These are phyloP conservation scores for Ardeotis arabs DNA, from an alignment of 2,113 vertebrate species.

Conservation along the genomic window DNA sequence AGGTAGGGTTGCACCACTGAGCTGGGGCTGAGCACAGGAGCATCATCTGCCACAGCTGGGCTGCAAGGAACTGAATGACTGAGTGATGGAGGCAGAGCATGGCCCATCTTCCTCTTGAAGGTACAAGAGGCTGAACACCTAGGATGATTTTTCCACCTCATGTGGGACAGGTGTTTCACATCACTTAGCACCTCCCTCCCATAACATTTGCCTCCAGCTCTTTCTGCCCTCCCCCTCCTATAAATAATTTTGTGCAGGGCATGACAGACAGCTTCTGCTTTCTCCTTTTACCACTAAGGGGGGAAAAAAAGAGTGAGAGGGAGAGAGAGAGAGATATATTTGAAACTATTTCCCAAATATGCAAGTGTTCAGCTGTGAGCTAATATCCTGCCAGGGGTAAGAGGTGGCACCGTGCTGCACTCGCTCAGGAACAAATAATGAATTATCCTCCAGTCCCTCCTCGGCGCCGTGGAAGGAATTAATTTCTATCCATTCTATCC, in stretches of 20 bases:
- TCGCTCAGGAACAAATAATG: background rate
- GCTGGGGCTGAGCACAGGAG: background rate
- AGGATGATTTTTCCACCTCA: background rate
- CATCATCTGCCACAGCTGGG: background rate
- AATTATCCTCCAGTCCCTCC: background rate
- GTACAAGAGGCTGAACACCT: background rate
- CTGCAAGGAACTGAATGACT: accelerated
- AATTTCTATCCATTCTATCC: background rate
- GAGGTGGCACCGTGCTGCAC: background rate
- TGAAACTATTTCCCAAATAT: background rate
- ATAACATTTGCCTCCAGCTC: background rate
- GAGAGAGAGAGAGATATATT: background rate
- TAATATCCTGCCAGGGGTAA: background rate
- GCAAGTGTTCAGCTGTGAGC: background rate
- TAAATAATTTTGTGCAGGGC: background rate
- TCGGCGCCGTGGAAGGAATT: background rate
- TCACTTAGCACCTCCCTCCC: background rate
- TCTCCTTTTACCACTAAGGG: background rate
- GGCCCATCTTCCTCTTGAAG: background rate
- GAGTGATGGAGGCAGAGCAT: background rate
- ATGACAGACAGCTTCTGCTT: background rate
- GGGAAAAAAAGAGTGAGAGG: background rate
- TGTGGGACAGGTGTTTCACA: background rate
- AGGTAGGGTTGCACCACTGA: background rate
- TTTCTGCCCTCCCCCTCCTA: background rate